Percentiles rank a stretch among this genome's conserved stretches.
Evolutionary conservation across 2,888 invertebrate species (phyloP).

Genomic region (Drosophila tripunctata): DNA sequence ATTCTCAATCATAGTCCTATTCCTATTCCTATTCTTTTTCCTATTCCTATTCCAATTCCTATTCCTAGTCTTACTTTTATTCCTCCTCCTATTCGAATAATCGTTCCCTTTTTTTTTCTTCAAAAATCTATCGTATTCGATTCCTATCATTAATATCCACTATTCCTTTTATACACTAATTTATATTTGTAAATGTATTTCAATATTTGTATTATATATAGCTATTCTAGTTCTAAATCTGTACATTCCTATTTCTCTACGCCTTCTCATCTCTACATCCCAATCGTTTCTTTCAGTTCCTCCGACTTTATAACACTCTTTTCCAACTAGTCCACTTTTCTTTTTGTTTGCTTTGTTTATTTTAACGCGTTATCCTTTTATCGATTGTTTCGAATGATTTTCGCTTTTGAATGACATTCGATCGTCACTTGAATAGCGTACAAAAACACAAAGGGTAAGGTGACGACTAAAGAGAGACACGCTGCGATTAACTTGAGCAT

Average conservation of each 20-base stretch:
- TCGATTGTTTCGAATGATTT: slow-evolving; percentile 45
- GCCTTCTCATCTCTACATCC: no score
- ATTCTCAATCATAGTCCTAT: neutral
- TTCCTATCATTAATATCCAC: neutral
- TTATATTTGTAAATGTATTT: no score
- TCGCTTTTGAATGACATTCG: slow-evolving; percentile 57
- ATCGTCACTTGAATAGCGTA: slow-evolving; percentile 27
- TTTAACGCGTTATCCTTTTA: slow-evolving; percentile 59
- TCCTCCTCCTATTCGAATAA: no score
- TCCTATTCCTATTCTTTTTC: neutral
- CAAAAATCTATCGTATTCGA: no score
- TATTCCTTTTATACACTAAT: neutral
- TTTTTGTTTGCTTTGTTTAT: slow-evolving; percentile 26
- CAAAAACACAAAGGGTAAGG: neutral
- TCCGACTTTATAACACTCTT: neutral
- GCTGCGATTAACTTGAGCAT: slow-evolving; percentile 51
- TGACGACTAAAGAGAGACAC: neutral
- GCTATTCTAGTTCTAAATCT: no score
- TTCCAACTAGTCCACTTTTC: neutral
- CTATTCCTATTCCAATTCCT: neutral
- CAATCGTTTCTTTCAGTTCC: neutral
- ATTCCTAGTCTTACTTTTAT: no score
- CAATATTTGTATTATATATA: no score
- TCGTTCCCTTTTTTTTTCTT: no score
- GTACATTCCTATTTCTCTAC: neutral